A percentile compares a stretch with the other conserved stretches of the same genome.
phyloP scores from a whole-genome alignment of 2,797 vertebrate species.

The Acridotheres tristis region DNA sequence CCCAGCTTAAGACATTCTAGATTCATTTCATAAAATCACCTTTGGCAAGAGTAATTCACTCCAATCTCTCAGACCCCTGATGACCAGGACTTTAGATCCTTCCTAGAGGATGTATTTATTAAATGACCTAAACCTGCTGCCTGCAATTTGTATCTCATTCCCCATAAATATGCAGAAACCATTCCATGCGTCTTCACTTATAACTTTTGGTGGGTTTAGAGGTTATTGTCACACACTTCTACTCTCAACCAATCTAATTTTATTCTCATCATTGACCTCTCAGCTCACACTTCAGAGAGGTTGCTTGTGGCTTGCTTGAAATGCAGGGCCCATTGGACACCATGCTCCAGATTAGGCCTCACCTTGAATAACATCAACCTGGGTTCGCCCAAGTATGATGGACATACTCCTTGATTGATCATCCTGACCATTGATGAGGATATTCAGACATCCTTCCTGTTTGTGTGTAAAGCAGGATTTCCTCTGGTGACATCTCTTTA shows the following conservation, averaged over 20 bases:
- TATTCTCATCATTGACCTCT: neutral
- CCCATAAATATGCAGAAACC: neutral
- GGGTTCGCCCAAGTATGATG: neutral
- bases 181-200: neutral
- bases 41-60: neutral
- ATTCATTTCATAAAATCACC: neutral
- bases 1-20: neutral
- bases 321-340: neutral
- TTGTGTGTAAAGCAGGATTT: neutral
- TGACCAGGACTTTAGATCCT: neutral
- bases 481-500: rapidly evolving
- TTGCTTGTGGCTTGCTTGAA: neutral
- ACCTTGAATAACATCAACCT: neutral
- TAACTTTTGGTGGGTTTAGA: neutral
- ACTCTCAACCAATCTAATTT: neutral
- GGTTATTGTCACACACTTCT: neutral
- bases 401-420: neutral
- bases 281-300: neutral
- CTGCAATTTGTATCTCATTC: neutral
- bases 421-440: neutral
- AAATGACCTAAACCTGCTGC: neutral
- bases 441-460: neutral
- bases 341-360: neutral
- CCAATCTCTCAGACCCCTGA: neutral
- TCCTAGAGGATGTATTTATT: neutral